Conservation (phyloP, 2,113 vertebrate genomes). For the Nicator chloris region DNA sequence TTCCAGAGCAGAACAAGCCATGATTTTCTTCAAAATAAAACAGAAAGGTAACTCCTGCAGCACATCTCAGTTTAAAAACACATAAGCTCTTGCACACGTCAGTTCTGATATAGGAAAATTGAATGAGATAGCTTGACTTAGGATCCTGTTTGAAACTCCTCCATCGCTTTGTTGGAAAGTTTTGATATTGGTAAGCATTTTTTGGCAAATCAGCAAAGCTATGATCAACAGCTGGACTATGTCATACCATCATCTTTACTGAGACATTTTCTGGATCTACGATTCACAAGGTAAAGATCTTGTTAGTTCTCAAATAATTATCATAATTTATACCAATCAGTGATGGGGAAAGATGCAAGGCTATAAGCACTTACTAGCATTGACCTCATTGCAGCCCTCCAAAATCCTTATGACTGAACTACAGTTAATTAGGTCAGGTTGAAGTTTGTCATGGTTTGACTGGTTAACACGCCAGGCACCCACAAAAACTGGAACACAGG, state of each 20-base stretch:
- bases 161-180: background rate
- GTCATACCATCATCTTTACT: background rate
- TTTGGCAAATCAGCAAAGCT: background rate
- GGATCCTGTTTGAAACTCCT: background rate
- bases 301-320: background rate
- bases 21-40: background rate
- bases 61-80: background rate
- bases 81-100: background rate
- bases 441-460: background rate
- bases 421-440: background rate
- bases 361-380: background rate
- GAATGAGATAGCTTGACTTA: background rate
- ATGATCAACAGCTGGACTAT: background rate
- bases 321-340: background rate
- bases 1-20: background rate
- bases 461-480: background rate
- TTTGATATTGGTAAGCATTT: background rate
- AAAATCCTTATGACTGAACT: background rate
- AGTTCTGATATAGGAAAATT: background rate
- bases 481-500: background rate
- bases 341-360: background rate
- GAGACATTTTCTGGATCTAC: background rate
- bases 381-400: background rate
- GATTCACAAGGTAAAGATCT: background rate
- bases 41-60: background rate